These are phyloP conservation scores for Brienomyrus longianalis DNA, from an alignment of 2,113 vertebrate species.

Conservation along the genomic window DNA sequence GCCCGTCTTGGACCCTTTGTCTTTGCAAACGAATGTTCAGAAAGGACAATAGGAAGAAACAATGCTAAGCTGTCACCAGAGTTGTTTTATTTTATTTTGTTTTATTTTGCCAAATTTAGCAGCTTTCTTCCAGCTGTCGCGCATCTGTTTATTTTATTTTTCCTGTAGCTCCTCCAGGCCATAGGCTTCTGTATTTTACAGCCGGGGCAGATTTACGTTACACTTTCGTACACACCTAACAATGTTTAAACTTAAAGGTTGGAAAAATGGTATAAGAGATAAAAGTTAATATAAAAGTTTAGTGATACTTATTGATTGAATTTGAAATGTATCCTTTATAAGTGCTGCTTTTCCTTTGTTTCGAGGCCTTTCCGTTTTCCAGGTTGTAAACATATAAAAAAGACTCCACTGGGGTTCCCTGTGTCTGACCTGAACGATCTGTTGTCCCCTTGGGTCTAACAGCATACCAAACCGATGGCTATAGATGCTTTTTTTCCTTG, in stretches of 20 bases:
- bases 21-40: neutral
- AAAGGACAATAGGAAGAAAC: slow-evolving; percentile 22
- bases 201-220: slow-evolving; percentile 18
- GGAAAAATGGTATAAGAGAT: slow-evolving; percentile 25
- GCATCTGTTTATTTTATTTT: slow-evolving; percentile 25
- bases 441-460: slow-evolving; percentile 21
- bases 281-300: slow-evolving; percentile 29
- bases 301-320: slow-evolving; percentile 37
- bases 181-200: slow-evolving; percentile 16
- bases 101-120: slow-evolving; percentile 25
- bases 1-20: neutral
- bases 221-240: slow-evolving; percentile 23
- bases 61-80: neutral
- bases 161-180: slow-evolving; percentile 1
- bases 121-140: slow-evolving; percentile 26
- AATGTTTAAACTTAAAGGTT: slow-evolving; percentile 29
- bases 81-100: slow-evolving; percentile 10
- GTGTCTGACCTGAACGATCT: neutral
- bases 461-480: slow-evolving; percentile 4
- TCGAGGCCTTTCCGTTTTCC: slow-evolving; percentile 26
- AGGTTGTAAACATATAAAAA: slow-evolving; percentile 17
- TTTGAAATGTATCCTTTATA: slow-evolving; percentile 36
- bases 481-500: slow-evolving; percentile 27
- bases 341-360: slow-evolving; percentile 42
- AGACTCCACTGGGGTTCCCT: slow-evolving; percentile 11